Percentiles rank a stretch among this genome's conserved stretches.
Evolutionary conservation across 2,113 vertebrate genomes (phyloP).

Genomic region (Clarias batrachus): DNA sequence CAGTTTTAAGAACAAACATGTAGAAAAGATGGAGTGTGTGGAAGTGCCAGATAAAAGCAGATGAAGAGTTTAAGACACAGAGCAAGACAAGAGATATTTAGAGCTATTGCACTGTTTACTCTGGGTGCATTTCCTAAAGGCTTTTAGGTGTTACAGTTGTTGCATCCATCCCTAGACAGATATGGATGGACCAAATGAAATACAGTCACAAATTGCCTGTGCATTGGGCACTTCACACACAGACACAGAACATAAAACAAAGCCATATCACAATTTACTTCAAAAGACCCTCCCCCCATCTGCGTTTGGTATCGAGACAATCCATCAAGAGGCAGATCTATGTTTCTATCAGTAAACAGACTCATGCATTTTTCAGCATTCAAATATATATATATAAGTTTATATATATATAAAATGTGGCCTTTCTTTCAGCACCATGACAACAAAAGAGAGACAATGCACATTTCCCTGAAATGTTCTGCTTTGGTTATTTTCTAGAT

Average conservation of each 20-base stretch:
- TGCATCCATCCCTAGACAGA: conserved; percentile 1
- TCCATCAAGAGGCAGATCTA: conserved; percentile 63
- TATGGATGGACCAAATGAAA: conserved; percentile 10
- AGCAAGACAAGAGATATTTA: not conserved
- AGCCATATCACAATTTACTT: conserved; percentile 53
- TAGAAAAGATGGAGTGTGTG: too few relatives aligned
- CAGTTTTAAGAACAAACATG: too few relatives aligned
- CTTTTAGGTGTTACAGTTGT: conserved; percentile 8
- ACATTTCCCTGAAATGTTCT: conserved; percentile 20
- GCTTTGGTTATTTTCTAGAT: conserved; percentile 33
- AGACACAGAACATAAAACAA: conserved; percentile 46
- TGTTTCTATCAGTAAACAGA: conserved; percentile 66
- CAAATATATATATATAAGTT: conserved; percentile 67
- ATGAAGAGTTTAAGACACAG: too few relatives aligned
- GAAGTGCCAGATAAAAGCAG: too few relatives aligned
- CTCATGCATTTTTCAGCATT: conserved; percentile 76
- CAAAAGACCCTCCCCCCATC: conserved; percentile 41
- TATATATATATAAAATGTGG: conserved; percentile 54
- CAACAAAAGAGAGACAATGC: conserved; percentile 63
- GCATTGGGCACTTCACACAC: conserved; percentile 18
- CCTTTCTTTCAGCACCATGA: conserved; percentile 59
- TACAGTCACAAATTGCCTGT: conserved; percentile 10
- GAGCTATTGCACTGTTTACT: conserved; percentile 15
- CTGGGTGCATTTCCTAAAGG: conserved; percentile 11
- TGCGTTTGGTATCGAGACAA: conserved; percentile 56